A percentile compares a stretch with the other conserved stretches of the same genome.
phyloP scores from a whole-genome alignment of 2,113 vertebrate species.

The Cromileptes altivelis region DNA sequence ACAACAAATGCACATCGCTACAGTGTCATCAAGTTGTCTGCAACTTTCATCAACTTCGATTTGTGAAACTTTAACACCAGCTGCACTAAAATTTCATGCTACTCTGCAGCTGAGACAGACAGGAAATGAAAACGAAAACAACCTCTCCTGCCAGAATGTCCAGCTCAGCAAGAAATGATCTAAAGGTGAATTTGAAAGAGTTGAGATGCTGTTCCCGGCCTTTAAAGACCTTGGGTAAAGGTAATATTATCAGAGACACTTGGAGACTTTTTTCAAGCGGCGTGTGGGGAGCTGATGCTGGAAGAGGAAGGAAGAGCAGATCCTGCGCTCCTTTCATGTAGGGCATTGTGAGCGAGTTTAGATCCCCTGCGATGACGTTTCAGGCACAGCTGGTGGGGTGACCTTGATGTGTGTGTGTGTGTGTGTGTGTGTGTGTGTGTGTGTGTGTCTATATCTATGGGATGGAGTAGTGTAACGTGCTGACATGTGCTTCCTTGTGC shows the following conservation, averaged over 20 bases:
- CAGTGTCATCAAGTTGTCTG: slow-evolving; percentile 14
- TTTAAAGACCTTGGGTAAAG: slow-evolving; percentile 30
- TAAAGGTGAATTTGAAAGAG: slow-evolving; percentile 43
- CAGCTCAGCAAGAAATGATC: slow-evolving; percentile 15
- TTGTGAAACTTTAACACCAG: slow-evolving; percentile 21
- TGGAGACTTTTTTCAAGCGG: slow-evolving; percentile 5
- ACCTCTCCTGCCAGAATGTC: background rate
- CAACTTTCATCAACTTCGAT: slow-evolving; percentile 16
- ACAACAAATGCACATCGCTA: background rate
- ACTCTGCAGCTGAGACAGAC: background rate
- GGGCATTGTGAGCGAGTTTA: slow-evolving; percentile 69
- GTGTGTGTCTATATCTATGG: slow-evolving; percentile 12
- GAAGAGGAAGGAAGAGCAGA: slow-evolving; percentile 49
- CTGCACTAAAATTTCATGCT: slow-evolving; percentile 7
- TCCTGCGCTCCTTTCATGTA: slow-evolving; percentile 63
- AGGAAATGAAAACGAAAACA: slow-evolving; percentile 30
- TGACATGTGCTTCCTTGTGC: slow-evolving; percentile 49
- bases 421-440: slow-evolving; percentile 47
- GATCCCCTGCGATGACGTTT: slow-evolving; percentile 63
- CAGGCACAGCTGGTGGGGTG: slow-evolving; percentile 76
- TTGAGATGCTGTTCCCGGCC: slow-evolving; percentile 14
- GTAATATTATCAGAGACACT: slow-evolving; percentile 37
- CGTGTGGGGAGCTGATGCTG: slow-evolving; percentile 40
- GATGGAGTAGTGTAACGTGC: slow-evolving; percentile 19
- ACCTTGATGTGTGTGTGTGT: slow-evolving; percentile 71